Conservation (phyloP, 1,140 invertebrate genomes). For the Drosophila bocqueti region DNA sequence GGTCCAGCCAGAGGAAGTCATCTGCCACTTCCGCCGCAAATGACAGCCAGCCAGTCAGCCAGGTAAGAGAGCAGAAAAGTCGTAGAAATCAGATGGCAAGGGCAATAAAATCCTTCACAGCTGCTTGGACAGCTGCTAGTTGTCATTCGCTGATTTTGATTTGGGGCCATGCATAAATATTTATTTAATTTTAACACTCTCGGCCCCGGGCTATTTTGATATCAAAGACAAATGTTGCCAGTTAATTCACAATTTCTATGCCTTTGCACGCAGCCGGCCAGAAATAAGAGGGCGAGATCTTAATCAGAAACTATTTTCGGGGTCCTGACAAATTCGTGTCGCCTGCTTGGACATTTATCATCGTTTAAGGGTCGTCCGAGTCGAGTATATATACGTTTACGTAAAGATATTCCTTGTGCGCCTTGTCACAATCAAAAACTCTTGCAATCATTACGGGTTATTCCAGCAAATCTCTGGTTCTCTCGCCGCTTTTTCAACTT, state of each 20-base stretch:
- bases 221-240: slow-evolving; percentile 71
- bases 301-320: slow-evolving; percentile 45
- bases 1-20: slow-evolving; percentile 48
- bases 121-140: slow-evolving; percentile 65
- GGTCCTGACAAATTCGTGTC: slow-evolving; percentile 61
- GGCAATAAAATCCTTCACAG: slow-evolving; percentile 28
- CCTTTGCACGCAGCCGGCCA: slow-evolving; percentile 52
- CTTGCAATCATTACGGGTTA: slow-evolving; percentile 49
- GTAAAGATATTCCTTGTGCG: slow-evolving; percentile 1
- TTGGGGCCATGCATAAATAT: slow-evolving; percentile 71
- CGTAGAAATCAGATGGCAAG: slow-evolving; percentile 5
- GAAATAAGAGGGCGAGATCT: slow-evolving; percentile 34
- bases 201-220: slow-evolving; percentile 35
- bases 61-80: slow-evolving; percentile 23
- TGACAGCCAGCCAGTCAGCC: slow-evolving; percentile 18
- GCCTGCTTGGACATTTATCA: slow-evolving; percentile 69
- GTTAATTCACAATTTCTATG: slow-evolving; percentile 65
- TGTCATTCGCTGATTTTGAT: slow-evolving; percentile 64
- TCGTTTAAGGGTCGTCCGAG: slow-evolving; percentile 19
- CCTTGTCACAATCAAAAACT: slow-evolving; percentile 61
- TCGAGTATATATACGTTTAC: neutral
- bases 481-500: slow-evolving; percentile 45
- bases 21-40: slow-evolving; percentile 53
- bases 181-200: slow-evolving; percentile 67
- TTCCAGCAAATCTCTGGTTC: slow-evolving; percentile 15